Conservation (phyloP, 2,888 invertebrate genomes). For the Perizoma flavofasciatum region DNA sequence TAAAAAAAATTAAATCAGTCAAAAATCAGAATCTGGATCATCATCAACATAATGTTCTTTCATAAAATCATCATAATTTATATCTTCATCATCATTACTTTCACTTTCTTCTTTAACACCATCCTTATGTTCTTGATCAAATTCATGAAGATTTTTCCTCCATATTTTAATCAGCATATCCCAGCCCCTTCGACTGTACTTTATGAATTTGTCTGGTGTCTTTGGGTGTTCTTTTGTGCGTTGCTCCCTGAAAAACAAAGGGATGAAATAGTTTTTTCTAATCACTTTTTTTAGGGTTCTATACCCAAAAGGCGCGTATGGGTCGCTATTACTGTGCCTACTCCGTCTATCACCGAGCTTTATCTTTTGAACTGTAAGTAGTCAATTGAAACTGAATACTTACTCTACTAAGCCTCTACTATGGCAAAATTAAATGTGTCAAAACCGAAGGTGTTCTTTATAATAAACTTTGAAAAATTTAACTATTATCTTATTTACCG, state of each 20-base stretch:
- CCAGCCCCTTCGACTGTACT: slow-evolving; percentile 96
- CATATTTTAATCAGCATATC: slow-evolving; percentile 94
- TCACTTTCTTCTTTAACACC: slow-evolving; percentile 32
- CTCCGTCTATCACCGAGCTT: too few relatives aligned
- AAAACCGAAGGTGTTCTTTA: too few relatives aligned
- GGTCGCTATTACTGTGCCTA: too few relatives aligned
- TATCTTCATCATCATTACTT: slow-evolving; percentile 26
- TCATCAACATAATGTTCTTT: slow-evolving; percentile 27
- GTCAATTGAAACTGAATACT: too few relatives aligned
- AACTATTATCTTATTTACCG: too few relatives aligned
- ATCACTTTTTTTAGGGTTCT: too few relatives aligned
- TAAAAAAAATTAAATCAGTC: too few relatives aligned
- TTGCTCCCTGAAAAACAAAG: slow-evolving; percentile 73
- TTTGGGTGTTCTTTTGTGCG: slow-evolving; percentile 90
- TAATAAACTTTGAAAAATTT: too few relatives aligned
- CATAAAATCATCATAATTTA: slow-evolving; percentile 17
- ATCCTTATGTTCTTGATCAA: slow-evolving; percentile 81
- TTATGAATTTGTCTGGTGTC: slow-evolving; percentile 94
- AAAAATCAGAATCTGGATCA: background rate
- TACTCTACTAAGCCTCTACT: too few relatives aligned
- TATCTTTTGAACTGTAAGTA: too few relatives aligned
- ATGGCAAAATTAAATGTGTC: too few relatives aligned
- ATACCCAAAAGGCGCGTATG: too few relatives aligned
- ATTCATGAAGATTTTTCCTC: slow-evolving; percentile 92
- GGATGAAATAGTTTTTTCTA: background rate